A percentile compares a stretch with the other conserved stretches of the same genome.
Conservation (phyloP, 2,797 vertebrate genomes). For the Falco biarmicus region DNA sequence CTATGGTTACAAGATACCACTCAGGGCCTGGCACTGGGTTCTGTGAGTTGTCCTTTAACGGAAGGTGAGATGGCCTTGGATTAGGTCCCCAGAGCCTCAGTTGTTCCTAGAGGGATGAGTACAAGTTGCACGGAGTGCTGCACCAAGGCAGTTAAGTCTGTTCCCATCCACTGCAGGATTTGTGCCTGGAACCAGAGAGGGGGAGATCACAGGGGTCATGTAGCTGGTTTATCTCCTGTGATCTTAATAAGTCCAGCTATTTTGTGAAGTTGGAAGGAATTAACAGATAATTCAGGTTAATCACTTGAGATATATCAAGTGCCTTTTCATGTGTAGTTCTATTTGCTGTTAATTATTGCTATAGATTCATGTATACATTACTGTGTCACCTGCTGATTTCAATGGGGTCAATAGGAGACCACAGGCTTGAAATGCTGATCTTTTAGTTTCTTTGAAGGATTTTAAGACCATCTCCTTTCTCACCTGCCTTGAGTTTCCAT, state of each 20-base stretch:
- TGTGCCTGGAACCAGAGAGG: background rate
- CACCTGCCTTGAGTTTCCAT: background rate
- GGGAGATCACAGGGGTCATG: background rate
- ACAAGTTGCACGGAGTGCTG: background rate
- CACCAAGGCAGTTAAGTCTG: background rate
- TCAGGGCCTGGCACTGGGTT: background rate
- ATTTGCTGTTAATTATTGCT: background rate
- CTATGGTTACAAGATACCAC: background rate
- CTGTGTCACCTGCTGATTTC: background rate
- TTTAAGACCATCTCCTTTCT: background rate
- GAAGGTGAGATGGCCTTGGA: conserved; percentile 10
- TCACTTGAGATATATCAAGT: background rate
- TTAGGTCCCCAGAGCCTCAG: background rate
- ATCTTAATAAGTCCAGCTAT: background rate
- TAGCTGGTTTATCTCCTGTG: background rate
- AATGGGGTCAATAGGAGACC: background rate
- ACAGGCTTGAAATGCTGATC: background rate
- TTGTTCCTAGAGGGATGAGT: background rate
- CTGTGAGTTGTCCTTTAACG: background rate
- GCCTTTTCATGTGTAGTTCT: background rate
- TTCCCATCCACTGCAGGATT: background rate
- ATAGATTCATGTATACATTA: background rate
- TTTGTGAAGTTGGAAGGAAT: conserved; percentile 34
- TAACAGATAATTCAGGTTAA: conserved; percentile 16
- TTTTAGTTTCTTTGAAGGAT: background rate